phyloP scores from a whole-genome alignment of 2,113 vertebrate species.

The Aphyosemion australe region DNA sequence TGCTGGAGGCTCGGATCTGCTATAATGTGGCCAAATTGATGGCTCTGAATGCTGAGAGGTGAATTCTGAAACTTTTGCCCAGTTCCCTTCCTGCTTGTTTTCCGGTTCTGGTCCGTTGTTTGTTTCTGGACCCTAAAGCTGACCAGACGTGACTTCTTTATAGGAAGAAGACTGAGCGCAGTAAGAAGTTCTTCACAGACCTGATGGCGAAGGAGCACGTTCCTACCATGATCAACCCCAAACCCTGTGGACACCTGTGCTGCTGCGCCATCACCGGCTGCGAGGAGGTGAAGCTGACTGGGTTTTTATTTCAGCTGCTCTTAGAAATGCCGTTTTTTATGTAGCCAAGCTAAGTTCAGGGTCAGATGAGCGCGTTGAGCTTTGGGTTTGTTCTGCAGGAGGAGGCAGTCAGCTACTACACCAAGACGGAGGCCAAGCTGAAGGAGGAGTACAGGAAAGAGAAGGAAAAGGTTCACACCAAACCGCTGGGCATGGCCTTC shows the following conservation, averaged over 20 bases:
- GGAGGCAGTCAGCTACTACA: conserved; percentile 94
- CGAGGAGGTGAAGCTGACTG: conserved; percentile 83
- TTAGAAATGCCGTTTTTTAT: not conserved
- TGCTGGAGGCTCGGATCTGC: conserved; percentile 92
- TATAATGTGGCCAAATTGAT: conserved; percentile 95
- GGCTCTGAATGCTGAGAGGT: conserved; percentile 85
- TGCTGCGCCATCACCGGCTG: conserved; percentile 93
- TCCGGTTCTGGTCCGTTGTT: not conserved
- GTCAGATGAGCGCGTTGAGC: not conserved
- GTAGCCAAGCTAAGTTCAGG: not conserved
- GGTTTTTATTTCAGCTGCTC: not conserved
- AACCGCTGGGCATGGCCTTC: conserved; percentile 96
- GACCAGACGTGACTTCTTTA: not conserved
- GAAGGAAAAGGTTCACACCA: conserved; percentile 96
- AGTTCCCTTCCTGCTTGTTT: too few species aligned
- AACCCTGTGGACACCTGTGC: conserved; percentile 97
- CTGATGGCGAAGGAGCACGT: conserved; percentile 89
- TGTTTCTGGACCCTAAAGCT: not conserved
- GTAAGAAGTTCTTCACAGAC: conserved; percentile 93
- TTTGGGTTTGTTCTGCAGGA: conserved; percentile 76
- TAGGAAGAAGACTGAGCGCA: conserved; percentile 96
- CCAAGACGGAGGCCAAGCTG: conserved; percentile 90
- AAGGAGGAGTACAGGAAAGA: conserved; percentile 96
- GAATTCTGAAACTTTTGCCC: conserved; percentile 8
- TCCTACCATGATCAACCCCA: conserved; percentile 94